Evolutionary conservation across 2,113 vertebrate genomes (phyloP).

Genomic region (Phrynocephalus versicolor): DNA sequence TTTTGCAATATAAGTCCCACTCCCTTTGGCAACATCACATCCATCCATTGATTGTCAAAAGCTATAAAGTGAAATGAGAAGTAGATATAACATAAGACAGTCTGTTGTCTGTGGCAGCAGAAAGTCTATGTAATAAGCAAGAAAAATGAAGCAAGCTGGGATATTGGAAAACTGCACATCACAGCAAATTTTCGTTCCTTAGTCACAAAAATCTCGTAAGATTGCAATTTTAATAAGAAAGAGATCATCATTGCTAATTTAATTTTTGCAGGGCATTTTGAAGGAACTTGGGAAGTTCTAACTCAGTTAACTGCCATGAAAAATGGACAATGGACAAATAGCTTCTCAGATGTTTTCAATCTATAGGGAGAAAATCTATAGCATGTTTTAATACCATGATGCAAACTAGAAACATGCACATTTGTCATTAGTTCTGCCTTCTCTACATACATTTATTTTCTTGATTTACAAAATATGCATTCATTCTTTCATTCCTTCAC

Average conservation of each 20-base stretch:
- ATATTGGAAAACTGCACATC: constrained; percentile 31
- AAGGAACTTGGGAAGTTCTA: constrained; percentile 16
- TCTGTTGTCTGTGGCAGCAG: not conserved
- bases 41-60: constrained; percentile 30
- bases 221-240: constrained; percentile 33
- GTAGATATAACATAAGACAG: not conserved
- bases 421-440: constrained; percentile 16
- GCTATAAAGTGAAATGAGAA: not conserved
- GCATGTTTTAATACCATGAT: not conserved
- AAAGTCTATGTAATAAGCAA: not conserved
- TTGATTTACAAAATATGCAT: not conserved
- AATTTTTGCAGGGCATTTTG: constrained; percentile 24
- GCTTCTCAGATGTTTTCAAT: not conserved
- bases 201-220: constrained; percentile 24
- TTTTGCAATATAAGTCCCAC: not conserved
- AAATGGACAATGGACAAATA: accelerated
- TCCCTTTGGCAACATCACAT: not conserved
- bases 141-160: constrained; percentile 34
- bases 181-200: constrained; percentile 30
- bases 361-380: constrained; percentile 19
- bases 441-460: not conserved
- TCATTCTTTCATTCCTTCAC: not conserved
- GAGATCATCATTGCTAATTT: constrained; percentile 48
- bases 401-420: not conserved
- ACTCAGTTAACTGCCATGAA: constrained; percentile 10